These are phyloP conservation scores for Lithobates sylvaticus DNA, from an alignment of 2,797 vertebrate genomes.

Conservation along the genomic window DNA sequence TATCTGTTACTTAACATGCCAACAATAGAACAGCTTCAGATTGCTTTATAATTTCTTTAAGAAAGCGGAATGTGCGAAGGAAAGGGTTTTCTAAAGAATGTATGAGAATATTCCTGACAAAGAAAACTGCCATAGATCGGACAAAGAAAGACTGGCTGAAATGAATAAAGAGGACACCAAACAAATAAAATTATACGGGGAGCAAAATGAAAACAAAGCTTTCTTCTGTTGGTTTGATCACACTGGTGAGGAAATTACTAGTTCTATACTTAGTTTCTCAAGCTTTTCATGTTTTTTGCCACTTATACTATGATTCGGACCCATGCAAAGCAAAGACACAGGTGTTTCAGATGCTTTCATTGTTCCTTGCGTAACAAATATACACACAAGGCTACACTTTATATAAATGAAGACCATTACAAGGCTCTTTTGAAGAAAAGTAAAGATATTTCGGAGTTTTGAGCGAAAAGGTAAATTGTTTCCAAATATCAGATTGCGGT, in stretches of 20 bases:
- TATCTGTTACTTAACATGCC: slow-evolving; percentile 42
- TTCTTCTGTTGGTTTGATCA: slow-evolving; percentile 26
- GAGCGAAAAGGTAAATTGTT: neutral
- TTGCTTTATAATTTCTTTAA: slow-evolving; percentile 46
- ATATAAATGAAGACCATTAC: neutral
- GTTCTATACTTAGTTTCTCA: slow-evolving; percentile 24
- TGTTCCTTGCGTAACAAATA: neutral
- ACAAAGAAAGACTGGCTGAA: slow-evolving; percentile 11
- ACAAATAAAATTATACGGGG: slow-evolving; percentile 23
- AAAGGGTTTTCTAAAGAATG: slow-evolving; percentile 50
- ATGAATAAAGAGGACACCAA: neutral
- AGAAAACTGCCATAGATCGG: slow-evolving; percentile 46
- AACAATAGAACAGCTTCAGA: slow-evolving; percentile 50
- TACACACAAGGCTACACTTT: slow-evolving; percentile 10
- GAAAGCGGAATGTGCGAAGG: slow-evolving; percentile 37
- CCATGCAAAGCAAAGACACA: slow-evolving; percentile 14
- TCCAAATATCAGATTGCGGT: neutral
- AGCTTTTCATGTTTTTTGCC: slow-evolving; percentile 37
- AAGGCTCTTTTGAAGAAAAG: neutral
- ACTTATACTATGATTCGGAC: slow-evolving; percentile 10
- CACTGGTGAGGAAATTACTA: slow-evolving; percentile 24
- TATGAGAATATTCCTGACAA: slow-evolving; percentile 51
- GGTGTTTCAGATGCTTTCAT: slow-evolving; percentile 19
- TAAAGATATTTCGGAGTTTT: neutral
- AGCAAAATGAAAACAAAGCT: slow-evolving; percentile 25